Evolutionary conservation across 2,113 vertebrate genomes (phyloP), one percentile per base, ranked within the genome.

Genomic region (Tragelaphus strepsiceros): DNA sequence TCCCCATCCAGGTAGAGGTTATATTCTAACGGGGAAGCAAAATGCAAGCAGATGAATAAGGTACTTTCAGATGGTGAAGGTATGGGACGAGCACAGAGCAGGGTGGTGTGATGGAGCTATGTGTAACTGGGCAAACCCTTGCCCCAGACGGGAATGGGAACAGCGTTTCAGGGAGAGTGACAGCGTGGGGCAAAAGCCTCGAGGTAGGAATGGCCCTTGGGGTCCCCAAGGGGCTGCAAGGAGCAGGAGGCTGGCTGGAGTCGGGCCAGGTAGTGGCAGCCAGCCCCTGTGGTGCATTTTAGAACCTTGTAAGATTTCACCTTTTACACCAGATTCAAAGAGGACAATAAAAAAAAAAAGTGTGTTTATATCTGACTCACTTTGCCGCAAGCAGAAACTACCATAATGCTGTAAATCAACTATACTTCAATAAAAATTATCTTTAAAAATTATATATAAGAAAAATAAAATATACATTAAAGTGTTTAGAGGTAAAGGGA

Each of bases 61-160:
- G 21, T 56, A 14, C 51, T 28, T 88, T 43, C 3, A 16, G 39
- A 22, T 43, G 51, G 59, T 8, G 17, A 32, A 19, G 17, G n/a
- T 39, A 3, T n/a, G 10, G 58, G 43, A 32, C 0, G 21, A 39
- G 9, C 35, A 2, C 11, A 39, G 53, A 30, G 67, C n/a, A 5
- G 30, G 6, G 58, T 32, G 30, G 26, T 4, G 15, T 2, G 13
- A 6, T 11, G 84, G 77, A 4, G 43, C 2, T 43, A 21, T 0
- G 0, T 2, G 24, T 5, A 0, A 26, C 32, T 4, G 43, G n/a
- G 77, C 58, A 4, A 3, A 12, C 61, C 8, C 30, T 78, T 13
- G 46, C 26, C 46, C 2, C 24, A 32, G 83, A 3, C 0, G 0
- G 35, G 71, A 16, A 2, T n/a, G n/a, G 58, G 30, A n/a, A 15